These are phyloP conservation scores for Corythaixoides concolor DNA, from an alignment of 2,113 vertebrate species.

Conservation along the genomic window DNA sequence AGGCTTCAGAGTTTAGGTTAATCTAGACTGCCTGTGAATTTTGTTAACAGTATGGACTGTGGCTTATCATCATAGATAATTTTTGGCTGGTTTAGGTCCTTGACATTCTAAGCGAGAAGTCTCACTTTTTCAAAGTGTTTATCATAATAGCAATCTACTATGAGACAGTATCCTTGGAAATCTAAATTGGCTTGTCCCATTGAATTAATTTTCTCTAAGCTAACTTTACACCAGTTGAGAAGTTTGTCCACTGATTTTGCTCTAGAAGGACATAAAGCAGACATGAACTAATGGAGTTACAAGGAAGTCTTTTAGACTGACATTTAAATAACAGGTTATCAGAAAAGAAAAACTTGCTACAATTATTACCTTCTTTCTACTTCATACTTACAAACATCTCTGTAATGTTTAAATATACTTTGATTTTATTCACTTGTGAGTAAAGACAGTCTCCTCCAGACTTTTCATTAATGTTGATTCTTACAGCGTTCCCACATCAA, in stretches of 20 bases:
- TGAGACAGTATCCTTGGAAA: neutral
- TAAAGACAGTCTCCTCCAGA: neutral
- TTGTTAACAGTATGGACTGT: neutral
- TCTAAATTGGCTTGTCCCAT: neutral
- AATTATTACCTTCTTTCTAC: neutral
- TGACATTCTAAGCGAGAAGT: neutral
- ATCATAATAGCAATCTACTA: neutral
- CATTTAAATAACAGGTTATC: neutral
- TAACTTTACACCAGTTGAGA: neutral
- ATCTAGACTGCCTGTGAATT: neutral
- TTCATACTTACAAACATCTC: neutral
- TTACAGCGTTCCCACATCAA: conserved; percentile 22
- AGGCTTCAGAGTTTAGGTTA: neutral
- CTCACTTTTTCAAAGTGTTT: neutral
- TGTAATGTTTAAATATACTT: neutral
- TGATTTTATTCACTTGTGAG: conserved; percentile 38
- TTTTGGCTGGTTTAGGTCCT: neutral
- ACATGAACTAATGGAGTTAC: neutral
- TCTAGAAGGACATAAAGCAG: neutral
- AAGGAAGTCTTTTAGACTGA: neutral
- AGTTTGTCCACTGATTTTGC: neutral
- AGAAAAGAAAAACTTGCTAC: neutral
- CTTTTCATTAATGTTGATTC: neutral
- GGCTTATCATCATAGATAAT: neutral
- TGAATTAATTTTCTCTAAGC: neutral